phyloP scores from a whole-genome alignment of 2,113 vertebrate genomes.

The Zosterops japonicus region DNA sequence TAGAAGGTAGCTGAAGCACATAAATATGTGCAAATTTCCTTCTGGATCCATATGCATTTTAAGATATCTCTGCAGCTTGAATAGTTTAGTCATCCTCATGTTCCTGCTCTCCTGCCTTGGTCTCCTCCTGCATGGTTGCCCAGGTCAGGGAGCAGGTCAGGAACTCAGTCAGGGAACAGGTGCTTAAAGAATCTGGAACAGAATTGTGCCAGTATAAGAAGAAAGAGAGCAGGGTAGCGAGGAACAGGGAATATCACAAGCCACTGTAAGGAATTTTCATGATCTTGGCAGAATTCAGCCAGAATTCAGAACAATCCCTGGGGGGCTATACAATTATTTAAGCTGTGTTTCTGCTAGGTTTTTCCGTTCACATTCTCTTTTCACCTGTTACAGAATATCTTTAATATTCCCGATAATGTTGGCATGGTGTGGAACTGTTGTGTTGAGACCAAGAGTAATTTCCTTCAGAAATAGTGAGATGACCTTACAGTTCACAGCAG shows the following conservation, averaged over 20 bases:
- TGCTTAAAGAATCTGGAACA: not conserved
- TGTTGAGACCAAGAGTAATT: not conserved
- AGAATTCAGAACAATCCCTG: not conserved
- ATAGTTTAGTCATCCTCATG: not conserved
- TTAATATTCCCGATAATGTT: not conserved
- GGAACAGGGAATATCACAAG: not conserved
- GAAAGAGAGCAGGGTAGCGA: not conserved
- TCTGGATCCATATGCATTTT: not conserved
- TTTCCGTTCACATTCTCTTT: not conserved
- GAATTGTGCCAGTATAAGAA: not conserved
- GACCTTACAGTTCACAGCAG: not conserved
- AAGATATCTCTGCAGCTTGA: not conserved
- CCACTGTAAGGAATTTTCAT: not conserved
- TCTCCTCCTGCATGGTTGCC: not conserved
- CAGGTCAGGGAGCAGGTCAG: too few species aligned
- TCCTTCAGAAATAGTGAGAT: not conserved
- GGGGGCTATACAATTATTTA: not conserved
- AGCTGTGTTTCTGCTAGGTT: not conserved
- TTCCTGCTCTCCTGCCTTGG: not conserved
- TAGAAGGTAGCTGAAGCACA: not conserved
- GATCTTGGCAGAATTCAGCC: not conserved
- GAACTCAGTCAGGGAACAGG: not conserved
- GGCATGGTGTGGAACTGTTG: not conserved
- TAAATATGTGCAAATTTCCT: not conserved
- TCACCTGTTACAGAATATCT: not conserved